Conservation (phyloP, 53 echinoderm and acorn worm genomes). For the Temnopleurus reevesii region DNA sequence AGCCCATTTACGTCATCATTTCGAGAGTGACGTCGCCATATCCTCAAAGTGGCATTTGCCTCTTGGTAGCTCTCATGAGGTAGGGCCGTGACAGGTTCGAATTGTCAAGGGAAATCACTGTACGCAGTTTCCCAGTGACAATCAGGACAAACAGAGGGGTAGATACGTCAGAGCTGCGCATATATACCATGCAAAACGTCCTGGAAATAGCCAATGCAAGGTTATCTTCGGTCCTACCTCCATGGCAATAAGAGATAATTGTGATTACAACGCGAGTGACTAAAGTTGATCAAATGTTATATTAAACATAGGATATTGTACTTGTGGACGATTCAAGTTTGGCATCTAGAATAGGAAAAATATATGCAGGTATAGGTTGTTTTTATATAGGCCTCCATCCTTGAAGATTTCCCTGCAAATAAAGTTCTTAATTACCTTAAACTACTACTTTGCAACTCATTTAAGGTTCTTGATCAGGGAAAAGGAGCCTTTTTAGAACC, state of each 20-base stretch:
- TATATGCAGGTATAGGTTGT: no score
- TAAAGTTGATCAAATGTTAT: no score
- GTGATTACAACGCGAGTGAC: conserved; percentile 1
- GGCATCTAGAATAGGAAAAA: no score
- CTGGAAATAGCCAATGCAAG: neutral
- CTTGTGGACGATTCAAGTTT: no score
- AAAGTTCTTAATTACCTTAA: no score
- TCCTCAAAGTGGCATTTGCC: neutral
- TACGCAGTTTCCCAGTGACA: conserved; percentile 22
- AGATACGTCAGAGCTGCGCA: conserved; percentile 24
- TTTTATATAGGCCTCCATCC: no score
- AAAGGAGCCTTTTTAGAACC: no score
- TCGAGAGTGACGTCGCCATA: neutral
- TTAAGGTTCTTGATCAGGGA: no score
- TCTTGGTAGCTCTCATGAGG: neutral
- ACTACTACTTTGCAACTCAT: no score
- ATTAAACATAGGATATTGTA: no score
- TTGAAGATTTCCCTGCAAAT: no score
- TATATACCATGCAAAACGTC: neutral
- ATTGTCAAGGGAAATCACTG: neutral
- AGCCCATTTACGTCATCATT: neutral
- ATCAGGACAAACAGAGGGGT: neutral
- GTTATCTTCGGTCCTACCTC: neutral
- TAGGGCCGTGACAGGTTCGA: neutral
- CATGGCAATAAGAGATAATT: neutral